These are phyloP conservation scores for Drosophila falleni DNA, from an alignment of 2,888 invertebrate genomes.

Conservation along the genomic window DNA sequence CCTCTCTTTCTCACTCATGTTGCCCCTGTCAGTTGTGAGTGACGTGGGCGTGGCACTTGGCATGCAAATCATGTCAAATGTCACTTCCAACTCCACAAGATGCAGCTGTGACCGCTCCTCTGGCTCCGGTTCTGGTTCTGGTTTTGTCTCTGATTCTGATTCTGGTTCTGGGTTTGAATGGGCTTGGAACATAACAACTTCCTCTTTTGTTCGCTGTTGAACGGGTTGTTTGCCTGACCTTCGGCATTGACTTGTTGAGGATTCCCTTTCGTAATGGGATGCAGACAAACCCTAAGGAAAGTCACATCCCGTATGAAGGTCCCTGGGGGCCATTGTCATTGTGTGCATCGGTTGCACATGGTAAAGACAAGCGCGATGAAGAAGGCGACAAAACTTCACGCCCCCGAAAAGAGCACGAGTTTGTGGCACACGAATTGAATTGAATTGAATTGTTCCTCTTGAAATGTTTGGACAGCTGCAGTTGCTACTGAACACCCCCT, in stretches of 20 bases:
- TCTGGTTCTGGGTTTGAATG: conserved; percentile 36
- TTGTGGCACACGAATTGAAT: conserved; percentile 37
- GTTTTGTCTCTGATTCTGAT: conserved; percentile 12
- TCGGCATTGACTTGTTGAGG: conserved; percentile 48
- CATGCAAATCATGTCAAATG: conserved; percentile 82
- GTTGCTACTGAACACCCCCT: conserved; percentile 43
- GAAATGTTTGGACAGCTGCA: conserved; percentile 66
- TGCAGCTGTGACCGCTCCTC: conserved; percentile 62
- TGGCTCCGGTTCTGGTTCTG: conserved; percentile 8
- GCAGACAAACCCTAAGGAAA: conserved; percentile 26
- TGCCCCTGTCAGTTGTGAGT: conserved; percentile 51
- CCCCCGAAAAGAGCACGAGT: conserved; percentile 44
- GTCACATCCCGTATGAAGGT: conserved; percentile 18
- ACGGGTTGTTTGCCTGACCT: conserved; percentile 67
- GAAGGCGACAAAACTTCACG: conserved; percentile 51
- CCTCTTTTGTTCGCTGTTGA: conserved; percentile 44
- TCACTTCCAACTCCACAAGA: conserved; percentile 60
- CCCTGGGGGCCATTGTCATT: conserved; percentile 33
- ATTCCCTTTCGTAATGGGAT: conserved; percentile 45
- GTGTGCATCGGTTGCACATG: conserved; percentile 17
- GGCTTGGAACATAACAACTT: conserved; percentile 40
- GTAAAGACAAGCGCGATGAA: conserved; percentile 1
- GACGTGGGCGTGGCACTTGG: conserved; percentile 78
- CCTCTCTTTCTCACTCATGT: neutral
- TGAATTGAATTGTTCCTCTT: conserved; percentile 61